A percentile compares a stretch with the other conserved stretches of the same genome.
These are phyloP conservation scores for Scelioninae gen. 1 DNA, from an alignment of 2,888 invertebrate genomes.

Conservation along the genomic window DNA sequence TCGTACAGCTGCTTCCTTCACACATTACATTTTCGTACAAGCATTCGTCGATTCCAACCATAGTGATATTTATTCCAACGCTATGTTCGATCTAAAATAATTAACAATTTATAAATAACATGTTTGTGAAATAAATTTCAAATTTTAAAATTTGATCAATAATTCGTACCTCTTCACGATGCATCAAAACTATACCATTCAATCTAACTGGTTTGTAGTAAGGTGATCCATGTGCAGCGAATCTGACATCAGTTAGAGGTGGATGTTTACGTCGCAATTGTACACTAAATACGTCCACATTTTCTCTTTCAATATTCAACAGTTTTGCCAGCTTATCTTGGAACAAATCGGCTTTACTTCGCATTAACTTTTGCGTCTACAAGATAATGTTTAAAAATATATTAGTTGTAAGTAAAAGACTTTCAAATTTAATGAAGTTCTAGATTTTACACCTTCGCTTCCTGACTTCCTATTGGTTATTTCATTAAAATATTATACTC, in stretches of 20 bases:
- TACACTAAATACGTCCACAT: constrained; percentile 98
- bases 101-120: not conserved
- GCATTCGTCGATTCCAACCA: constrained; percentile 99
- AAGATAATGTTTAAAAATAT: constrained; percentile 40
- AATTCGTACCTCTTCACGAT: constrained; percentile 93
- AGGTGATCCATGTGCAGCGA: constrained; percentile 97
- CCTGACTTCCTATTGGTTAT: too few species aligned
- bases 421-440: too few species aligned
- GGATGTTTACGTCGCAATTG: constrained; percentile 94
- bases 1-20: constrained; percentile 96
- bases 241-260: constrained; percentile 95
- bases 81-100: constrained; percentile 90
- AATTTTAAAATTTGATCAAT: too few species aligned
- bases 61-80: constrained; percentile 97
- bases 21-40: constrained; percentile 97
- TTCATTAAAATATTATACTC: too few species aligned
- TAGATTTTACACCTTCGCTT: too few species aligned
- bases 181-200: constrained; percentile 96
- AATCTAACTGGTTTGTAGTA: constrained; percentile 97
- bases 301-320: constrained; percentile 92
- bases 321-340: constrained; percentile 94
- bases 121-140: not conserved
- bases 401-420: too few species aligned
- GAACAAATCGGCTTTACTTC: constrained; percentile 95
- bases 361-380: constrained; percentile 90